phyloP scores from a whole-genome alignment of 2,113 vertebrate genomes.

The Psilopsiagon aymara region DNA sequence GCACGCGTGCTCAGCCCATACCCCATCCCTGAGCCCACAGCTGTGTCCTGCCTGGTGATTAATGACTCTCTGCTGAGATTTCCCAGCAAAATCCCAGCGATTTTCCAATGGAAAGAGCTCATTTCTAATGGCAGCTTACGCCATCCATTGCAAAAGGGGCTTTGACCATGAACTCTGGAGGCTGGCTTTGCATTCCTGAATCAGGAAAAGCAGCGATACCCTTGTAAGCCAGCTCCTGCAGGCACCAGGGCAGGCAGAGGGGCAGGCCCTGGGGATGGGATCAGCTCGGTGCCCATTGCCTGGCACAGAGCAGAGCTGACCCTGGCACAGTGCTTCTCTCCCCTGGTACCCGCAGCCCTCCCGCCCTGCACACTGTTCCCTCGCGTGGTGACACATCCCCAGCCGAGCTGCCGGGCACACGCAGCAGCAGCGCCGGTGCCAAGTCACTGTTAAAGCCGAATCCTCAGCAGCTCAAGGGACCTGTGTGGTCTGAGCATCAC shows the following conservation, averaged over 20 bases:
- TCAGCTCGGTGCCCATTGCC: accelerated
- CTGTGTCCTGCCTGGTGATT: not conserved
- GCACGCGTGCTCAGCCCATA: not conserved
- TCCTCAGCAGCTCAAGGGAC: not conserved
- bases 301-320: not conserved
- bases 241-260: not conserved
- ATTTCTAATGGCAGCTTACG: accelerated
- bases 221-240: not conserved
- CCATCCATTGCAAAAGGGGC: not conserved
- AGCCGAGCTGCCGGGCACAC: not conserved
- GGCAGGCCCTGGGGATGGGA: not conserved
- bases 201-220: not conserved
- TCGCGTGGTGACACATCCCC: slow-evolving; percentile 33
- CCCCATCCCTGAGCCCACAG: accelerated
- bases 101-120: not conserved
- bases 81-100: not conserved
- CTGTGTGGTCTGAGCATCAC: slow-evolving; percentile 40
- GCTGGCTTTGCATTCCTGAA: not conserved
- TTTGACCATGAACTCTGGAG: not conserved
- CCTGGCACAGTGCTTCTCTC: accelerated
- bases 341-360: not conserved
- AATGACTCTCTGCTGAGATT: not conserved
- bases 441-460: not conserved
- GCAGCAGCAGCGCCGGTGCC: not conserved
- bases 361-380: not conserved